A percentile compares a stretch with the other conserved stretches of the same genome.
These are phyloP conservation scores for Myioborus miniatus DNA, from an alignment of 2,797 vertebrate species.

Conservation along the genomic window DNA sequence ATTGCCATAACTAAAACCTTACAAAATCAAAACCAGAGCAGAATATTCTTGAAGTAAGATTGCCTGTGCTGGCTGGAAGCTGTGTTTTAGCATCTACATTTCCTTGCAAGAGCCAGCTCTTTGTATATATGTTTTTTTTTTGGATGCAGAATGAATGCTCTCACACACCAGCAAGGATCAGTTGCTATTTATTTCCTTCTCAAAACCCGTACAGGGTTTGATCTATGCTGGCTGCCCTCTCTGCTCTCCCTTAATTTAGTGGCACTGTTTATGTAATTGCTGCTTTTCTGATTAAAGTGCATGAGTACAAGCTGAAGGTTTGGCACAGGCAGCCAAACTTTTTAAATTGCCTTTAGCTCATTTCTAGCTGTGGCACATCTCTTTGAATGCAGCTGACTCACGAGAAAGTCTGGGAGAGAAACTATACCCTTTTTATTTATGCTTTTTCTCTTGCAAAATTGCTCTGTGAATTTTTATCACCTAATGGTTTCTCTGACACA, in stretches of 20 bases:
- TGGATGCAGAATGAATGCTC: not conserved
- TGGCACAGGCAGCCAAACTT: not conserved
- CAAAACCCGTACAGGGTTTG: not conserved
- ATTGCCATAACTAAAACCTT: not conserved
- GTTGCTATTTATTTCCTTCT: not conserved
- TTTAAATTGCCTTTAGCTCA: conserved; percentile 23
- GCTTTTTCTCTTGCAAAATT: conserved; percentile 28
- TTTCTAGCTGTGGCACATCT: not conserved
- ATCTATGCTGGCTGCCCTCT: not conserved
- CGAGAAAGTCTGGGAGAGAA: not conserved
- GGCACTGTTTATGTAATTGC: not conserved
- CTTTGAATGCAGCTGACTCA: not conserved
- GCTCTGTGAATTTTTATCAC: conserved; percentile 31
- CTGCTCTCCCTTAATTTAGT: not conserved
- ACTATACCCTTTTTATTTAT: not conserved
- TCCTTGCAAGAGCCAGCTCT: not conserved
- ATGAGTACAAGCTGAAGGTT: not conserved
- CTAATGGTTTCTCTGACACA: conserved; percentile 36
- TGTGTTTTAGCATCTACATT: not conserved
- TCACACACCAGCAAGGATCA: not conserved
- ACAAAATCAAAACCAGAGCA: not conserved
- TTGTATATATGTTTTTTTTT: not conserved
- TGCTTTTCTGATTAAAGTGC: conserved; percentile 9
- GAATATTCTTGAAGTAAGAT: not conserved
- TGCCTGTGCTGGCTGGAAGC: not conserved